These are phyloP conservation scores for Condylura cristata DNA, from an alignment of 2,113 vertebrate species.

Conservation along the genomic window DNA sequence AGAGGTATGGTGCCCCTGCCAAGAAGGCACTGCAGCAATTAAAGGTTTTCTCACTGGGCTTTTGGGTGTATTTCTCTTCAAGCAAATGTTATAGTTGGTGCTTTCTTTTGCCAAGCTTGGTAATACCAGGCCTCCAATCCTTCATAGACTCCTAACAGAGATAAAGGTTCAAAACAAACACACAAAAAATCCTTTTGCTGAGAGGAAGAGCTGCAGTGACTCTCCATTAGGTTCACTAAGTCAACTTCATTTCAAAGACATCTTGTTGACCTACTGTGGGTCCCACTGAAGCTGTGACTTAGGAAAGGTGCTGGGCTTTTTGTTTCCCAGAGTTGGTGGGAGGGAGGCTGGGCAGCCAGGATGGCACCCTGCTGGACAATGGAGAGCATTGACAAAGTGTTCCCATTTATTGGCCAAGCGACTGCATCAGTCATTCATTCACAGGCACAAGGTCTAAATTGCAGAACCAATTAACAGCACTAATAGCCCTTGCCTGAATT, in stretches of 20 bases:
- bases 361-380: constrained; percentile 91
- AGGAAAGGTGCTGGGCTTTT: constrained; percentile 54
- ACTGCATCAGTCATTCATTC: constrained; percentile 98
- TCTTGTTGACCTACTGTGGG: constrained; percentile 81
- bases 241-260: constrained; percentile 79
- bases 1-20: not conserved
- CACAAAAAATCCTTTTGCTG: not conserved
- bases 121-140: constrained; percentile 6
- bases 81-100: constrained; percentile 58
- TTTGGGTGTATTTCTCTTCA: constrained; percentile 68
- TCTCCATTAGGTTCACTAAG: constrained; percentile 79
- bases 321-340: constrained; percentile 46
- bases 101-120: constrained; percentile 68
- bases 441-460: constrained; percentile 98
- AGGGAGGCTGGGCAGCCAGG: constrained; percentile 48
- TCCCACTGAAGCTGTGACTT: constrained; percentile 74
- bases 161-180: not conserved
- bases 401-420: constrained; percentile 93
- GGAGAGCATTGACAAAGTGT: constrained; percentile 94
- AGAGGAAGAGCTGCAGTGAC: constrained; percentile 40
- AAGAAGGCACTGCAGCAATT: constrained; percentile 50
- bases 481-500: constrained; percentile 99
- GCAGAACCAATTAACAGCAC: constrained; percentile 99
- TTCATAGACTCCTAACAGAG: not conserved
- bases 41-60: constrained; percentile 57